These are phyloP conservation scores for Serripes groenlandicus DNA, from an alignment of 2,888 invertebrate genomes.

Conservation along the genomic window DNA sequence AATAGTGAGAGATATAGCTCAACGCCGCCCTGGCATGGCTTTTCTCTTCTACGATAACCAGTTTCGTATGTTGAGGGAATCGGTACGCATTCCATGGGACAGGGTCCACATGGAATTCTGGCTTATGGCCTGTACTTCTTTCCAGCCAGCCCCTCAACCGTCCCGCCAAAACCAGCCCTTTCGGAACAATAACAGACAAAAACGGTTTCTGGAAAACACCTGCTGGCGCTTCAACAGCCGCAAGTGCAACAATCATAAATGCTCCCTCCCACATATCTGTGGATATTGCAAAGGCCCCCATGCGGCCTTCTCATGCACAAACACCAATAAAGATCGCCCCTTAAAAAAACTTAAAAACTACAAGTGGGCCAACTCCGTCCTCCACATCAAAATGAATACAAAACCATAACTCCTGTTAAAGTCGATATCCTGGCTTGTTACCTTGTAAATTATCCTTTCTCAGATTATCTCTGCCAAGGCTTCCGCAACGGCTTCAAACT, in stretches of 20 bases:
- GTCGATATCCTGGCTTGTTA: not conserved
- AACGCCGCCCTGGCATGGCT: slow-evolving; percentile 25
- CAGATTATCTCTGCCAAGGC: slow-evolving; percentile 21
- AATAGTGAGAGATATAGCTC: slow-evolving; percentile 38
- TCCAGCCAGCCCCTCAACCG: not conserved
- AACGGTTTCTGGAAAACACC: slow-evolving; percentile 8
- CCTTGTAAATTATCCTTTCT: not conserved
- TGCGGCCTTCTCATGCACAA: slow-evolving; percentile 18
- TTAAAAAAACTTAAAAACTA: too few species aligned
- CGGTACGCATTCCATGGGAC: slow-evolving; percentile 32
- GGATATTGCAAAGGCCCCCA: slow-evolving; percentile 36
- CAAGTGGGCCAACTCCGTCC: not conserved
- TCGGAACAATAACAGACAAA: not conserved
- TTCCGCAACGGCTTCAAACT: slow-evolving; percentile 31
- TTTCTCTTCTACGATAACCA: slow-evolving; percentile 38
- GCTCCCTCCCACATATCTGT: slow-evolving; percentile 27
- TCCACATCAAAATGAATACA: not conserved
- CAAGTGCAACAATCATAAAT: not conserved
- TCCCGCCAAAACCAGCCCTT: slow-evolving; percentile 1
- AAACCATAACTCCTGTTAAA: not conserved
- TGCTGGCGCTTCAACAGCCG: slow-evolving; percentile 41
- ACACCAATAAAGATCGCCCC: slow-evolving; percentile 1
- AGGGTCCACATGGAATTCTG: slow-evolving; percentile 47
- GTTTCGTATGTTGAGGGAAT: slow-evolving; percentile 39
- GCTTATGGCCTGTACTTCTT: slow-evolving; percentile 40